Percentiles rank a stretch among this genome's conserved stretches.
Evolutionary conservation across 2,797 vertebrate species (phyloP).

Genomic region (Argentina silus): DNA sequence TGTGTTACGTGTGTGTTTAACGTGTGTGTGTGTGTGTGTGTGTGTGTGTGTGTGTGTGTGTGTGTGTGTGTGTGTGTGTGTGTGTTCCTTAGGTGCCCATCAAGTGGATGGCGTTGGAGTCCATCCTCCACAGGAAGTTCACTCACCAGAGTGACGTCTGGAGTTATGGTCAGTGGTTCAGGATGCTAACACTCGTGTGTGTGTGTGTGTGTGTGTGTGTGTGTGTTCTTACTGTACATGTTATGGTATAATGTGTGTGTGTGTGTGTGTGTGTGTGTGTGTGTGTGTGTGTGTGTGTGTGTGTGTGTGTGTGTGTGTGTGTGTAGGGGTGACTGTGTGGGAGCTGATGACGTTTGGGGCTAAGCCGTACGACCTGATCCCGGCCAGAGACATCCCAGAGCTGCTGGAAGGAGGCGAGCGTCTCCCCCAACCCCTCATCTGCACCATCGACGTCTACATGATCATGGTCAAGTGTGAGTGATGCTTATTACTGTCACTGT

Average conservation of each 20-base stretch:
- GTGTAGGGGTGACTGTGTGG: slow-evolving; percentile 94
- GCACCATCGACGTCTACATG: slow-evolving; percentile 98
- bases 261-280: background rate
- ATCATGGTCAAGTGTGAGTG: slow-evolving; percentile 99
- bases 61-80: background rate
- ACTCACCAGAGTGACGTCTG: slow-evolving; percentile 98
- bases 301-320: background rate
- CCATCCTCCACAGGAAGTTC: slow-evolving; percentile 93
- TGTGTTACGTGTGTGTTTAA: background rate
- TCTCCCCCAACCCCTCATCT: slow-evolving; percentile 92
- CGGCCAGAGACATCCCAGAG: slow-evolving; percentile 92
- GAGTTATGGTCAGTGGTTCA: slow-evolving; percentile 88
- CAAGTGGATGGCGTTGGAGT: slow-evolving; percentile 99
- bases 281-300: background rate
- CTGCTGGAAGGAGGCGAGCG: slow-evolving; percentile 92
- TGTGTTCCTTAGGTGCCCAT: slow-evolving; percentile 87
- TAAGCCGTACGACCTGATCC: slow-evolving; percentile 95
- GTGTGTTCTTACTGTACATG: too few relatives aligned
- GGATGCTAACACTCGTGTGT: background rate
- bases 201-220: background rate
- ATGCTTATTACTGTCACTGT: too few relatives aligned
- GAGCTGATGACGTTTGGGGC: slow-evolving; percentile 98
- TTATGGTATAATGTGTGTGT: background rate
- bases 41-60: background rate
- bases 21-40: slow-evolving; percentile 18